phyloP scores from a whole-genome alignment of 2,113 vertebrate genomes.

The Eclectus roratus region DNA sequence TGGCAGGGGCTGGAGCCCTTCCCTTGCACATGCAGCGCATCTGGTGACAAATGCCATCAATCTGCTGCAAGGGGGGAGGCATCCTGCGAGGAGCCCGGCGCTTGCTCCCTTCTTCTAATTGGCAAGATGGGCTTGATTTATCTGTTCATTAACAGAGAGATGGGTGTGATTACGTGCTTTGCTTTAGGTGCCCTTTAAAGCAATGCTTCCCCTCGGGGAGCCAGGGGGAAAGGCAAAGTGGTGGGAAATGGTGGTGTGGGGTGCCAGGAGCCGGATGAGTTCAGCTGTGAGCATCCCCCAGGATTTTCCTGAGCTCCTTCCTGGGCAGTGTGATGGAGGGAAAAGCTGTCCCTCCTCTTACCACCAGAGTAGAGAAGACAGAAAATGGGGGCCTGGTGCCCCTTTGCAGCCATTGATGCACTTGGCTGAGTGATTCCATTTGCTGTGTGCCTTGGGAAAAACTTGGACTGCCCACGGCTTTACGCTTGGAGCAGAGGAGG shows the following conservation, averaged over 20 bases:
- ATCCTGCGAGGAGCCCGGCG: neutral
- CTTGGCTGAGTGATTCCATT: rapidly evolving
- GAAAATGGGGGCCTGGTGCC: neutral
- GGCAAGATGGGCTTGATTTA: slow-evolving; percentile 40
- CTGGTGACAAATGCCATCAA: neutral
- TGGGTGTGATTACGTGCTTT: neutral
- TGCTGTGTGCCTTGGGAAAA: slow-evolving; percentile 16
- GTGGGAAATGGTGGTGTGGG: neutral
- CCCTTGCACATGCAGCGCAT: neutral
- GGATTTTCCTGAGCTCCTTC: neutral
- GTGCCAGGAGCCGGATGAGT: rapidly evolving
- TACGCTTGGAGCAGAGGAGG: neutral
- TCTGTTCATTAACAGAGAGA: slow-evolving; percentile 55
- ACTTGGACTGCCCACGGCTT: neutral
- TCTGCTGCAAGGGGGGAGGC: neutral
- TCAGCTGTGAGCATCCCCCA: neutral
- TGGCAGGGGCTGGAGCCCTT: neutral
- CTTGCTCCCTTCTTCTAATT: slow-evolving; percentile 28
- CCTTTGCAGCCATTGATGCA: rapidly evolving
- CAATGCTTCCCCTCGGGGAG: neutral
- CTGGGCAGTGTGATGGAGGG: rapidly evolving
- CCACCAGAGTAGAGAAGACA: rapidly evolving
- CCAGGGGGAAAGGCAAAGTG: neutral
- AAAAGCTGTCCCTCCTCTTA: neutral
- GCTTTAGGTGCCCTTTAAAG: neutral